phyloP scores from a whole-genome alignment of 2,888 invertebrate genomes.

The Elaeidobius kamerunicus region DNA sequence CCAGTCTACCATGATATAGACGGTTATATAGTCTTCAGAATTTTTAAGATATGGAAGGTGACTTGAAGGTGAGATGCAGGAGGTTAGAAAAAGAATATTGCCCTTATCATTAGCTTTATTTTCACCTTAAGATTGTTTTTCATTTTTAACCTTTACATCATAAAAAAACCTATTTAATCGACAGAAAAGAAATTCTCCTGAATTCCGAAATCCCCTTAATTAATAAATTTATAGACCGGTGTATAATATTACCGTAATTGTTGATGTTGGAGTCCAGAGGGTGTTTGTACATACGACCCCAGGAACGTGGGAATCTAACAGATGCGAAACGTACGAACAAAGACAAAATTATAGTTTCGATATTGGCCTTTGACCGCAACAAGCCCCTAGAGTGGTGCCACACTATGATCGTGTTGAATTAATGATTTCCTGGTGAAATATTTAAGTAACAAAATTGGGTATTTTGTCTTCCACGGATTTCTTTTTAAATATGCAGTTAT shows the following conservation, averaged over 20 bases:
- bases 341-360: conserved; percentile 35
- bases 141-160: too few relatives aligned
- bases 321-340: conserved; percentile 14
- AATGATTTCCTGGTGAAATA: conserved; percentile 11
- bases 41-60: too few relatives aligned
- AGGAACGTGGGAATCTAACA: conserved; percentile 22
- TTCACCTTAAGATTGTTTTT: too few relatives aligned
- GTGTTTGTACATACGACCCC: conserved; percentile 20
- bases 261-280: conserved; percentile 19
- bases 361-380: conserved; percentile 43
- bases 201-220: not conserved
- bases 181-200: too few relatives aligned
- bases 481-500: not conserved
- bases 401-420: conserved; percentile 18
- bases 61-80: too few relatives aligned
- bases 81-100: too few relatives aligned
- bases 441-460: not conserved
- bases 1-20: too few relatives aligned
- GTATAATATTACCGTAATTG: conserved; percentile 23
- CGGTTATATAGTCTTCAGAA: too few relatives aligned
- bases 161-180: too few relatives aligned
- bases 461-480: conserved; percentile 5
- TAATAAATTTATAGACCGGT: not conserved
- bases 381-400: conserved; percentile 41
- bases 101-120: too few relatives aligned